Evolutionary conservation across 2,113 vertebrate genomes (phyloP), one percentile per base, ranked within the genome.

Genomic region (Tretioscincus oriximinensis): DNA sequence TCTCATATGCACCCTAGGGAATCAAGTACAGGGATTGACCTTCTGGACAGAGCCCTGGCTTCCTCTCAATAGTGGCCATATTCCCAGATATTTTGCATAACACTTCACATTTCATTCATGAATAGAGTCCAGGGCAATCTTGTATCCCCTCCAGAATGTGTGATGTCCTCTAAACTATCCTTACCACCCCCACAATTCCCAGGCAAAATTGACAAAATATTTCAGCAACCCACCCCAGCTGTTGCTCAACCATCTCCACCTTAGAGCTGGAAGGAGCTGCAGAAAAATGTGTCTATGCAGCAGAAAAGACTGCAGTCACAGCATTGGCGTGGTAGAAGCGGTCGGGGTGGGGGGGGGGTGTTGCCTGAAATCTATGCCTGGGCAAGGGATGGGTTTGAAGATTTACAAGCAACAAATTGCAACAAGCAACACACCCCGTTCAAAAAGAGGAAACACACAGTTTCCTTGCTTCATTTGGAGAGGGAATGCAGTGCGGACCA

Each of bases 261-360:
- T 58, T 54, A 49, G 76, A 28, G 51, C 54, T 29, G 81, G 82
- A 78, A 80, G 80, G 81, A 86, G 89, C 90, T 90, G 92, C 91
- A 81, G 90, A 85, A 87, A 86, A 89, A 92, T 93, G 86, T 96
- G 94, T 93, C 84, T 92, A 95, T 95, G 95, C 93, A 95, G 95
- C 94, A 94, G 87, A 90, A 88, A 93, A 80, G 63, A 82, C 86
- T 81, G 88, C 91, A 88, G 87, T 86, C 83, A 47, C 70, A 28
- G 83, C 49, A 4, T 16, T 58, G 75, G 72, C 28, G 61, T 29
- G 41, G 70, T 6, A 26, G 45, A 4, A 16, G 54, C 18, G 14
- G 14, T 1, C 14, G 54, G 2, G 10, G 51, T 9, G 51, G 51
- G 9, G 51, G 51, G 14, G 47, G 26, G n/a, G 14, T 20, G 20